Evolutionary conservation across 2,888 invertebrate species (phyloP).

Genomic region (Epistrophella euchroma): DNA sequence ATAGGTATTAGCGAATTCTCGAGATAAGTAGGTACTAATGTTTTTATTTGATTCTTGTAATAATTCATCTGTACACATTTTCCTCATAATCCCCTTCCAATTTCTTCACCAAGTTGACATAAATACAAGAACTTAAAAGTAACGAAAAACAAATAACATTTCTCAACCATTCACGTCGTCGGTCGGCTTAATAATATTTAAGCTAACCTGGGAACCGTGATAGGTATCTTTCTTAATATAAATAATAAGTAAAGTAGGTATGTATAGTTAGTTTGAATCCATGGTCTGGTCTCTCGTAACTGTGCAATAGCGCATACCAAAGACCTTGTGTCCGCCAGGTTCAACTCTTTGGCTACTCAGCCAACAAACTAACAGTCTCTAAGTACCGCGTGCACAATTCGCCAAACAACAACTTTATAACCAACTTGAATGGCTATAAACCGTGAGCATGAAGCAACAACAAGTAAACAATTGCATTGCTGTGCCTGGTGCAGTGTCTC

Average conservation of each 20-base stretch:
- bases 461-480: slow-evolving; percentile 61
- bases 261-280: slow-evolving; percentile 19
- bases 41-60: neutral
- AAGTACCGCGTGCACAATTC: slow-evolving; percentile 20
- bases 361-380: slow-evolving; percentile 14
- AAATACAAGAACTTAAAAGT: slow-evolving; percentile 25
- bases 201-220: slow-evolving; percentile 63
- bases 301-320: slow-evolving; percentile 67
- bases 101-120: neutral
- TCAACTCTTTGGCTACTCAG: slow-evolving; percentile 58
- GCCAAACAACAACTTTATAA: slow-evolving; percentile 6
- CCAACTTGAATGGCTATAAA: slow-evolving; percentile 35
- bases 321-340: slow-evolving; percentile 70
- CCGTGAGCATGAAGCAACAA: slow-evolving; percentile 47
- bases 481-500: neutral
- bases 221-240: slow-evolving; percentile 44
- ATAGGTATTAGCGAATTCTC: too few relatives aligned
- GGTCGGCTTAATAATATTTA: slow-evolving; percentile 23
- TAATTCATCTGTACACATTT: neutral
- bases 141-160: slow-evolving; percentile 35
- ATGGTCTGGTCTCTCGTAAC: slow-evolving; percentile 58
- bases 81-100: neutral
- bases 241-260: neutral
- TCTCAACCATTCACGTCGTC: slow-evolving; percentile 53
- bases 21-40: too few relatives aligned